A percentile compares a stretch with the other conserved stretches of the same genome.
Conservation (phyloP, 2,888 invertebrate species). For the Mycogona germanica region DNA sequence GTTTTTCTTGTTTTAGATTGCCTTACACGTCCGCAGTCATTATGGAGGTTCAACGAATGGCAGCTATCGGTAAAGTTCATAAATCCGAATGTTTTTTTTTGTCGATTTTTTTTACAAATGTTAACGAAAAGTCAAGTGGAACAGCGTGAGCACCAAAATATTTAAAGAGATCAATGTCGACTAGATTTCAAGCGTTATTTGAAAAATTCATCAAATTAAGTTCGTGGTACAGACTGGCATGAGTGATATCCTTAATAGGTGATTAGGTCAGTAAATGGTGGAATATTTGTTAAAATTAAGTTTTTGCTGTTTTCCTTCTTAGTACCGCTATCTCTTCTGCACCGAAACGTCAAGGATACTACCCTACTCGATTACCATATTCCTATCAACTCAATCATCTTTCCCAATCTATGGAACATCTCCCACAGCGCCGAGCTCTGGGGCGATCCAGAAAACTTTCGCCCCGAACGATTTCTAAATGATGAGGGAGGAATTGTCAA, state of each 20-base stretch:
- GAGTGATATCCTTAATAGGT: too few species aligned
- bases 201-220: too few species aligned
- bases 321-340: conserved; percentile 25
- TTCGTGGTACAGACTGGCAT: too few species aligned
- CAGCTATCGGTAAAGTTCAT: too few species aligned
- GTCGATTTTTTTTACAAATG: too few species aligned
- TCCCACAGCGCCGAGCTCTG: conserved; percentile 18
- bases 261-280: too few species aligned
- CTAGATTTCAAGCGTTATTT: too few species aligned
- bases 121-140: too few species aligned
- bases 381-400: conserved; percentile 25
- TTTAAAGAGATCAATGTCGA: too few species aligned
- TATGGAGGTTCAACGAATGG: conserved; percentile 27
- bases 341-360: conserved; percentile 25
- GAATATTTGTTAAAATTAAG: too few species aligned
- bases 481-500: conserved; percentile 1
- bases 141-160: too few species aligned
- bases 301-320: conserved; percentile 25
- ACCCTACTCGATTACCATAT: conserved; percentile 27
- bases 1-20: conserved; percentile 16
- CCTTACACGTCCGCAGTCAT: conserved; percentile 27
- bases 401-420: conserved; percentile 25
- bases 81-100: too few species aligned
- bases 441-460: conserved; percentile 21
- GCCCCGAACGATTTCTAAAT: conserved; percentile 22